phyloP scores from a whole-genome alignment of 2,113 vertebrate species.

The Scalopus aquaticus region DNA sequence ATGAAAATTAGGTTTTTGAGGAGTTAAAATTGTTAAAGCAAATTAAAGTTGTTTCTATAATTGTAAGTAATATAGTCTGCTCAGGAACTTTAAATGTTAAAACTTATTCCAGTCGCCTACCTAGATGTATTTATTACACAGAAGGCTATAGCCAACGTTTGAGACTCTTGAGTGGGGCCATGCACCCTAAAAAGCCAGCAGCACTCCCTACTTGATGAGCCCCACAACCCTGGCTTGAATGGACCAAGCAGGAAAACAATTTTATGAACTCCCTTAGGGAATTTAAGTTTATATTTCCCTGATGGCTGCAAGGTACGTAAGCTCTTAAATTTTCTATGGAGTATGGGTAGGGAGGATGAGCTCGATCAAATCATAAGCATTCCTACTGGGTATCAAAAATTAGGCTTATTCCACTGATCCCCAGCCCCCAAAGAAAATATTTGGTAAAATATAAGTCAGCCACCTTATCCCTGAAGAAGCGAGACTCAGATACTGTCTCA shows the following conservation, averaged over 20 bases:
- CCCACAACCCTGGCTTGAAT: not conserved
- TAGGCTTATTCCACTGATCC: not conserved
- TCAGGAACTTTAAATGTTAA: not conserved
- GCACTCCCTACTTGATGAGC: not conserved
- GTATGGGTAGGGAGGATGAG: accelerated
- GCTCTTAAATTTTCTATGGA: not conserved
- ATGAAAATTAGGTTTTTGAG: constrained; percentile 5
- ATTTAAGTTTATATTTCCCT: not conserved
- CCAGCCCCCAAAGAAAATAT: not conserved
- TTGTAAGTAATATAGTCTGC: not conserved
- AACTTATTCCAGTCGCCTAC: not conserved
- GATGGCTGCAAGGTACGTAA: not conserved
- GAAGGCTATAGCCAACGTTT: not conserved
- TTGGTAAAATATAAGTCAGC: too few relatives aligned
- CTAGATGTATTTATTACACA: not conserved
- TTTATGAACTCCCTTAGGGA: not conserved
- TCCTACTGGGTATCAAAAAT: not conserved
- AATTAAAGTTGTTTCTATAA: not conserved
- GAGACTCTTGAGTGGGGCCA: not conserved
- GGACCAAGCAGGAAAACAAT: not conserved
- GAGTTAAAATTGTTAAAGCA: not conserved
- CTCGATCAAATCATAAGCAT: not conserved
- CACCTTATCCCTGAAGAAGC: not conserved
- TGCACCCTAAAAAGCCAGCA: not conserved
- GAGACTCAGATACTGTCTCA: not conserved